Conservation (phyloP, 2,113 vertebrate species). For the Tyto alba region DNA sequence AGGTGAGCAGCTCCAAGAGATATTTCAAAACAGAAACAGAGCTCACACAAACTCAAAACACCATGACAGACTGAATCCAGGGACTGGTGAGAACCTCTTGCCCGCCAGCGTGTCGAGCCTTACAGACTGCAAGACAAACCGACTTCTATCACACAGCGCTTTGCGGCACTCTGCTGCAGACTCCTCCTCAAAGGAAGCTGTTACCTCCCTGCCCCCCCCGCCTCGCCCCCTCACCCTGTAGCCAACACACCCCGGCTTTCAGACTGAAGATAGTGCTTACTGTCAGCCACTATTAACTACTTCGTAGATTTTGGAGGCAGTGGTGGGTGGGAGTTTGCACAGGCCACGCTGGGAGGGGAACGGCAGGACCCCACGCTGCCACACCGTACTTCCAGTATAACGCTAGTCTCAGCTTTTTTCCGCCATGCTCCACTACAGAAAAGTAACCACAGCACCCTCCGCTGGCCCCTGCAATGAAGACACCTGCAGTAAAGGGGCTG, state of each 20-base stretch:
- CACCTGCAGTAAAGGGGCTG: not conserved
- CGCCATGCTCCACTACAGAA: not conserved
- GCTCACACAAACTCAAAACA: not conserved
- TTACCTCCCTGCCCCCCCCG: not conserved
- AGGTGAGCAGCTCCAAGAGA: not conserved
- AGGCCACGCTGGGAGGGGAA: not conserved
- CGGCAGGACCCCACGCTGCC: fast-evolving
- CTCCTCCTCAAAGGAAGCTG: not conserved
- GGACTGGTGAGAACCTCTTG: not conserved
- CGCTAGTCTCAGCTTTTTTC: fast-evolving
- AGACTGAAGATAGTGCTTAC: not conserved
- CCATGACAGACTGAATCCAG: not conserved
- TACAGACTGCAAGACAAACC: not conserved
- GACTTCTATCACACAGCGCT: not conserved
- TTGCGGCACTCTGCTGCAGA: not conserved
- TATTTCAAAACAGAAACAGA: not conserved
- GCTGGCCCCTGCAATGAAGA: not conserved
- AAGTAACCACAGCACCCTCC: slow-evolving; percentile 25
- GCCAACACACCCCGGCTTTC: not conserved
- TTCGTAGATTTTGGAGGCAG: not conserved
- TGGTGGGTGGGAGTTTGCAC: not conserved
- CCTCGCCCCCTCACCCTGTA: fast-evolving
- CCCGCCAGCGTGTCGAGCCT: not conserved
- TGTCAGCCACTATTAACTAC: not conserved
- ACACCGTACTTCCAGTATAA: not conserved